Evolutionary conservation across 2,888 invertebrate species (phyloP), one percentile per base, ranked within the genome.

Genomic region (Catocala sponsa): DNA sequence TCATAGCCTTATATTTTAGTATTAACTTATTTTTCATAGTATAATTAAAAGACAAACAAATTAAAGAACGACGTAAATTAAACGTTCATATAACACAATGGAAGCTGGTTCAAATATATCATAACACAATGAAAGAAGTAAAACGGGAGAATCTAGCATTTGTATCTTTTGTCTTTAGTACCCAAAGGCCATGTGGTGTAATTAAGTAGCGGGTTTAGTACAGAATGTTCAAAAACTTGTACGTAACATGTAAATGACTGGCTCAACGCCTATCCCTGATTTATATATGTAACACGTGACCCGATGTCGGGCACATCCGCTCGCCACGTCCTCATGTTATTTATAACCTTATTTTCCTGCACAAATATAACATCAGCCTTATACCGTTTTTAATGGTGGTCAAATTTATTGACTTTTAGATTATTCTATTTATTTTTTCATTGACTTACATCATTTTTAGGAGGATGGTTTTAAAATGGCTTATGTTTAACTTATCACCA

Each of bases 211-310:
- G 0, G 5, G 42, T 32, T 12, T 42, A 25, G 15, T 42, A 52
- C 52, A 25, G 50, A 7, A 11, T 41, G 62, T 62, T 60, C 51
- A 65, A 68, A 67, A 63, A 72, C 44, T 59, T 6, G 6, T 7
- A 38, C 35, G 59, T 62, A 79, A 76, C 77, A 80, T 74, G 86
- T 87, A 88, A 86, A 89, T 88, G 83, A 89, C 85, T 83, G 83
- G 73, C 81, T 85, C 82, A 80, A 83, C 85, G 84, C 84, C 82
- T 83, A 75, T 70, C 76, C 50, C 80, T 88, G 88, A 90, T 91
- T 89, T 89, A 90, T 90, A 83, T 78, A 76, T 78, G 51, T 64
- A 44, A 65, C 76, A 77, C 75, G 81, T 84, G 80, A 80, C 82
- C 82, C 81, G 76, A 79, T 81, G 89, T 87, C 88, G 83, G 76